phyloP scores from a whole-genome alignment of 2,113 vertebrate species.

The Ictalurus furcatus region DNA sequence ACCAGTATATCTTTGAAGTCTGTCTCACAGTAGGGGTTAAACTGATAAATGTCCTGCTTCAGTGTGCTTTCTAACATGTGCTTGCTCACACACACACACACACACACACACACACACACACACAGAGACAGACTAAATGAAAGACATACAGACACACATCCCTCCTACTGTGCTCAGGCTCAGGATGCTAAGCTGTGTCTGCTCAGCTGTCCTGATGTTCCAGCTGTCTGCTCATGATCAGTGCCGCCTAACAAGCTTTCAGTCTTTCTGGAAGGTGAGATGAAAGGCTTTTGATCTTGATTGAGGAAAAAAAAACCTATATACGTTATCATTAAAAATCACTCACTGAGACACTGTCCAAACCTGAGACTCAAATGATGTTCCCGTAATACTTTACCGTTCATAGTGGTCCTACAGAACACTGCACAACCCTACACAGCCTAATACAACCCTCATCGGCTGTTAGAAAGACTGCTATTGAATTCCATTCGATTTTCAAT shows the following conservation, averaged over 20 bases:
- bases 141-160: background rate
- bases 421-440: too few species aligned
- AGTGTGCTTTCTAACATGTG: background rate
- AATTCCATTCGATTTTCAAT: too few species aligned
- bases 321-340: too few species aligned
- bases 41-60: constrained; percentile 18
- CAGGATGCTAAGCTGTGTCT: background rate
- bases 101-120: background rate
- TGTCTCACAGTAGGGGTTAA: background rate
- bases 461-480: too few species aligned
- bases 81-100: background rate
- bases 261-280: background rate
- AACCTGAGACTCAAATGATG: too few species aligned
- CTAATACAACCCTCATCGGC: too few species aligned
- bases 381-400: too few species aligned
- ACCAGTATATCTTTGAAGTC: constrained; percentile 37
- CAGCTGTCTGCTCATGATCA: constrained; percentile 24
- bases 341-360: too few species aligned
- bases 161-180: background rate
- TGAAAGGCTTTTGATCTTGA: constrained; percentile 1
- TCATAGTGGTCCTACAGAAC: too few species aligned
- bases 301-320: background rate
- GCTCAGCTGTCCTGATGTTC: constrained; percentile 23
- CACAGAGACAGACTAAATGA: background rate
- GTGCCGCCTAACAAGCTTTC: background rate